phyloP scores from a whole-genome alignment of 23 tunicate species.

The Phallusia fumigata region DNA sequence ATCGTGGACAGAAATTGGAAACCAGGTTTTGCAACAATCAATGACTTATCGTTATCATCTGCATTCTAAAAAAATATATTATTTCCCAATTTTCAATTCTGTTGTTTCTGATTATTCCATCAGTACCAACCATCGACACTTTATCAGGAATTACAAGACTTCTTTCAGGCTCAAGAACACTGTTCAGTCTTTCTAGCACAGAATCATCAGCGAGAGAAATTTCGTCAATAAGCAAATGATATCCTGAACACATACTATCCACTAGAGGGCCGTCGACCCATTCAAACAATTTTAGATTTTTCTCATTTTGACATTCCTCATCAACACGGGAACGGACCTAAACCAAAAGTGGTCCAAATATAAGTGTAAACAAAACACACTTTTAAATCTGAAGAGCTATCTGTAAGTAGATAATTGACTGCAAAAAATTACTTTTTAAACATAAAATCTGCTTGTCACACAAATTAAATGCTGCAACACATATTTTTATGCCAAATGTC shows the following conservation, averaged over 20 bases:
- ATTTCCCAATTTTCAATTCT: neutral
- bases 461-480: too few species aligned
- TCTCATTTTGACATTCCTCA: neutral
- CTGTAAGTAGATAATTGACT: too few species aligned
- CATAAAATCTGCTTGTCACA: too few species aligned
- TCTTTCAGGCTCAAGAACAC: constrained; percentile 90
- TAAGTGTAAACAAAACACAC: too few species aligned
- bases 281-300: constrained; percentile 57
- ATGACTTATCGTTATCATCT: constrained; percentile 1
- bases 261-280: constrained; percentile 98
- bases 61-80: neutral
- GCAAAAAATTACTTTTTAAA: too few species aligned
- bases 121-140: constrained; percentile 32
- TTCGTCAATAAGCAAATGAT: constrained; percentile 75
- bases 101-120: too few species aligned
- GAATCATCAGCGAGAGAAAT: constrained; percentile 98
- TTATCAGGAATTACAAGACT: constrained; percentile 83
- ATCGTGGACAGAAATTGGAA: constrained; percentile 96
- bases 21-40: constrained; percentile 60
- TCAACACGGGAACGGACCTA: neutral
- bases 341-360: too few species aligned
- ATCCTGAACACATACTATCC: constrained; percentile 55
- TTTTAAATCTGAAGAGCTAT: too few species aligned
- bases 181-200: constrained; percentile 89
- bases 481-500: too few species aligned